Evolutionary conservation across 2,888 invertebrate genomes (phyloP), one percentile per base, ranked within the genome.

Genomic region (Chymomyza caudatula): DNA sequence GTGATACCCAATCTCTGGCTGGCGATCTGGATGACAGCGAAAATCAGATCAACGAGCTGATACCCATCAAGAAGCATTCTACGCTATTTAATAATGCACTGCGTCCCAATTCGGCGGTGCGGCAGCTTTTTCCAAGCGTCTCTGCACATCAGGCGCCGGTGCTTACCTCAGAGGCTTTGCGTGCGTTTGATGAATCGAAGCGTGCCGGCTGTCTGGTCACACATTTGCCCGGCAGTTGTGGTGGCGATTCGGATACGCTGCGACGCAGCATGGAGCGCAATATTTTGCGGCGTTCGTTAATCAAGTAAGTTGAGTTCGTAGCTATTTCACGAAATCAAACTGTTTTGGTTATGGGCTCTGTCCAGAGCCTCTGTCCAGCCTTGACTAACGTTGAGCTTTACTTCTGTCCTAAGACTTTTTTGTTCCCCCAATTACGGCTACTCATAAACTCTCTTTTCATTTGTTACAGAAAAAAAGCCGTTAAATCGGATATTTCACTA

Each of bases 261-360:
- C 92, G 94, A 13, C 92, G 94, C 53, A 95, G 96, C 42, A 96
- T 96, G 67, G 96, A 96, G 84, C 92, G 96, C 52, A 96, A 96
- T 86, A 95, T 96, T 0, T 89, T 96, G 15, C 91, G 96, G 2
- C 93, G 96, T 71, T 96, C 95, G 13, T 91, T 96, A 59, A 93
- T 96, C 74, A 93, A 95, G 74, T 95, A 93, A 88, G 94, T 93
- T 8, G 5, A 8, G 11, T 53, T 29, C 17, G 4, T 19, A 4
- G 13, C 43, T 17, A 37, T n/a, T 4, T 55, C n/a, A n/a, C n/a
- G 29, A 2, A 44, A 5, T 4, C n/a, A 3, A 19, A n/a, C 37
- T 37, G 13, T n/a, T n/a, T n/a, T n/a, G n/a, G n/a, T n/a, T n/a
- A n/a, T n/a, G n/a, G n/a, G n/a, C n/a, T n/a, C n/a, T n/a, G n/a